Base-by-base conservation (phyloP, 2,797 vertebrate genomes). In the Artibeus lituratus region DNA sequence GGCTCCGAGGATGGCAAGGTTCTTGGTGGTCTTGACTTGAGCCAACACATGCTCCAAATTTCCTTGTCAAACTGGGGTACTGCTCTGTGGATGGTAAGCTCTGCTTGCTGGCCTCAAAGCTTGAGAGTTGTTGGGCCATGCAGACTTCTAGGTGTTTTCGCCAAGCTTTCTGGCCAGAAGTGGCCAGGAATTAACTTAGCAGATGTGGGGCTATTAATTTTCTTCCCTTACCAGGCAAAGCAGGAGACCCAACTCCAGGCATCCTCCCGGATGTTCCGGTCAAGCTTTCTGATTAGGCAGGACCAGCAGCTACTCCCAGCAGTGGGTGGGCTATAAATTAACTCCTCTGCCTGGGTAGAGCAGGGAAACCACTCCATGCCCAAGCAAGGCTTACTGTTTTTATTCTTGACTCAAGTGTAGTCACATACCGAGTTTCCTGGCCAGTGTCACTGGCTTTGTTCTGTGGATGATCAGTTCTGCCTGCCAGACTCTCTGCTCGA, bases 61-160 rank as follows among this genome's bases (percentile, higher is more conserved):
- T 22, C 5, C 4, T 85, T 70, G 18, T 16, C 29, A 76, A 26
- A 76, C 11, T 18, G 81, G 5, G 47, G 44, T 7, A 11, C 24
- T 5, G 77, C 39, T 59, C 29, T 18, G 47, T 51, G 84, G 29
- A 18, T 35, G 37, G n/a, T 57, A 21, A 44, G 14, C 51, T 87
- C n/a, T 8, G 3, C 3, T 49, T 21, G 29, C 37, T 65, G 35
- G 70, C 53, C 3, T 14, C 0, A 12, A 10, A 10, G 22, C 37
- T 26, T 11, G 10, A 51, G 29, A 21, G 10, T 85, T 37, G 3
- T 47, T 11, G 1, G 21, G 15, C 11, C 0, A 0, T 73, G 8
- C 62, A 32, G 19, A 5, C 51, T 89, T 67, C n/a, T 3, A 8
- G 26, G 44, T 65, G 3, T 53, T 51, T 49, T 42, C 19, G 35